These are phyloP conservation scores for Drosophila pachea DNA, from an alignment of 1,140 invertebrate species.

Conservation along the genomic window DNA sequence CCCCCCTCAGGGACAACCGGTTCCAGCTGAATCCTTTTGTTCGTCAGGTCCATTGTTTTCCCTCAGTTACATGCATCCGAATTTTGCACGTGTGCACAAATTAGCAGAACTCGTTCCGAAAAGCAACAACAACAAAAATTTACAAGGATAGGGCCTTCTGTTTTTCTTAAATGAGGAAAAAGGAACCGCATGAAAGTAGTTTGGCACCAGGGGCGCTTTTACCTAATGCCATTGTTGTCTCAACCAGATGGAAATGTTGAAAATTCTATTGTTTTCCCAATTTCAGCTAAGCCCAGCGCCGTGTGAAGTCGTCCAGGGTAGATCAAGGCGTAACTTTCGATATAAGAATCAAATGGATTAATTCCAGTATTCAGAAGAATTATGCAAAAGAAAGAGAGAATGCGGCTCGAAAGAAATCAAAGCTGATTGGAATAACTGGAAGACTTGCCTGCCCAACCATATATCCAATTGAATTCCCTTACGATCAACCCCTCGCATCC, in stretches of 20 bases:
- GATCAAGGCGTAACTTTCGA: too few relatives aligned
- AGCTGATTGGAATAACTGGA: conserved; percentile 29
- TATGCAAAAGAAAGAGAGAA: not conserved
- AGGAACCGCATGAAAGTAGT: conserved; percentile 51
- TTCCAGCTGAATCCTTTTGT: conserved; percentile 58
- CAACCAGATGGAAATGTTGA: conserved; percentile 65
- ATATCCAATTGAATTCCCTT: conserved; percentile 37
- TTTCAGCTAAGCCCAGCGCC: conserved; percentile 11
- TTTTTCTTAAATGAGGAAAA: conserved; percentile 43
- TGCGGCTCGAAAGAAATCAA: not conserved
- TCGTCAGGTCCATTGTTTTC: conserved; percentile 27
- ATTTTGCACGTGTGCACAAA: conserved; percentile 73
- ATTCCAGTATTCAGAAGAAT: not conserved
- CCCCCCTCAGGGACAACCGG: not conserved
- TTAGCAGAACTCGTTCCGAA: conserved; percentile 67
- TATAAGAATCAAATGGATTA: too few relatives aligned
- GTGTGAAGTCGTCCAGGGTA: conserved; percentile 39
- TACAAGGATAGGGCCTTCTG: conserved; percentile 40
- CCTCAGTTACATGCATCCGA: conserved; percentile 23
- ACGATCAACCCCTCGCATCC: conserved; percentile 34
- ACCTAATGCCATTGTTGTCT: conserved; percentile 49
- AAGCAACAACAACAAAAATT: not conserved
- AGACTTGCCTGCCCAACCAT: conserved; percentile 19
- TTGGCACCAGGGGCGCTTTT: conserved; percentile 56
- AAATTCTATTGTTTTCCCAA: conserved; percentile 58